phyloP scores from a whole-genome alignment of 2,888 invertebrate species.

The Perizoma flavofasciatum region DNA sequence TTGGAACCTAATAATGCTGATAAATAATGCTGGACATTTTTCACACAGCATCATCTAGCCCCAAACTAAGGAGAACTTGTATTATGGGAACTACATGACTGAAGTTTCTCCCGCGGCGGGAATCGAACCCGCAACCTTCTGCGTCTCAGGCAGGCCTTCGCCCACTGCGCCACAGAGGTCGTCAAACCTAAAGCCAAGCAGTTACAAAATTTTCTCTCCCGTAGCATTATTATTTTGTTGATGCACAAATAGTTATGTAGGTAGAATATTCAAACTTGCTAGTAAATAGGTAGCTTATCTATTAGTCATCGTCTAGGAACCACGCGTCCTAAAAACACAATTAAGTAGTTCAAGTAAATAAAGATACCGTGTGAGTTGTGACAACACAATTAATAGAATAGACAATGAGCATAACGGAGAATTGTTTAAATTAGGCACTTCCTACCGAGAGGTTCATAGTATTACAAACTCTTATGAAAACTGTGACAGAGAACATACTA shows the following conservation, averaged over 20 bases:
- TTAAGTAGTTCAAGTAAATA: constrained; percentile 23
- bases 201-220: no score
- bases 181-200: no score
- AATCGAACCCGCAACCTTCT: no score
- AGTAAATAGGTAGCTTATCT: background rate
- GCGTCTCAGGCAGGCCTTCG: no score
- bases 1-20: no score
- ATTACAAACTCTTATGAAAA: constrained; percentile 7
- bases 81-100: no score
- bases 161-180: no score
- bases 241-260: background rate
- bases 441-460: constrained; percentile 41
- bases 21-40: no score
- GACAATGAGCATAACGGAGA: constrained; percentile 55
- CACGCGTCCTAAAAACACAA: constrained; percentile 27
- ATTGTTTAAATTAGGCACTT: constrained; percentile 73
- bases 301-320: constrained; percentile 7
- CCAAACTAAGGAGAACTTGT: no score
- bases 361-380: constrained; percentile 8
- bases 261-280: background rate
- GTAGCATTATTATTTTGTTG: no score
- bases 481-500: constrained; percentile 11
- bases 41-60: no score
- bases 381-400: constrained; percentile 35
- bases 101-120: no score